A percentile compares a stretch with the other conserved stretches of the same genome.
Conservation (phyloP, 2,888 invertebrate genomes). For the Allacma fusca region DNA sequence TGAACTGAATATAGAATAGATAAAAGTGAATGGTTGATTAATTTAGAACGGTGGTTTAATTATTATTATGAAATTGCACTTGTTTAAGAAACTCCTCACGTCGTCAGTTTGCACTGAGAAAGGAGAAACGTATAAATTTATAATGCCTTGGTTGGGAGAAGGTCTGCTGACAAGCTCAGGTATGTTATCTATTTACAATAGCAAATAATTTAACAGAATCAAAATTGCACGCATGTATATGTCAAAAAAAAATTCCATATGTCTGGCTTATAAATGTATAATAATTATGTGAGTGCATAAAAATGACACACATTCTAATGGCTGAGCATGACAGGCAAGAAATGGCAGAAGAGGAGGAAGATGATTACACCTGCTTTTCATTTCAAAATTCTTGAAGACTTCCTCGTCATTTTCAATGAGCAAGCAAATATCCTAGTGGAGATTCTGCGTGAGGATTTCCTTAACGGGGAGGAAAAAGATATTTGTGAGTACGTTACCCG, state of each 20-base stretch:
- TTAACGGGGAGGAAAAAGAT: constrained; percentile 58
- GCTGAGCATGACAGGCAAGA: constrained; percentile 60
- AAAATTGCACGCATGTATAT: no score
- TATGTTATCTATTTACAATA: no score
- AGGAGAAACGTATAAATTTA: constrained; percentile 38
- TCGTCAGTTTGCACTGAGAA: constrained; percentile 45
- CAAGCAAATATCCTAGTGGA: constrained; percentile 68
- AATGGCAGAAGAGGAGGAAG: constrained; percentile 71
- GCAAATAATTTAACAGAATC: no score
- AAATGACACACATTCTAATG: no score
- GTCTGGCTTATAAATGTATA: no score
- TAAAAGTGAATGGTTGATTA: no score
- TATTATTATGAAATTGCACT: no score
- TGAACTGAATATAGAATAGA: no score
- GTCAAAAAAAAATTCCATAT: no score
- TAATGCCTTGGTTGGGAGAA: constrained; percentile 46
- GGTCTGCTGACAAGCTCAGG: constrained; percentile 44
- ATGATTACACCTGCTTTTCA: constrained; percentile 73
- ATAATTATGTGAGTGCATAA: no score
- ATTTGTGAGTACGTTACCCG: constrained; percentile 65
- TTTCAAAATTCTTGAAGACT: constrained; percentile 71
- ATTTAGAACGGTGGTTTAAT: no score
- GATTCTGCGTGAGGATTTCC: constrained; percentile 63
- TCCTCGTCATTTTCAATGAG: constrained; percentile 70
- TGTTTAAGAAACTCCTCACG: constrained; percentile 44